Conservation (phyloP, 2,888 invertebrate species). For the Panorpa germanica region DNA sequence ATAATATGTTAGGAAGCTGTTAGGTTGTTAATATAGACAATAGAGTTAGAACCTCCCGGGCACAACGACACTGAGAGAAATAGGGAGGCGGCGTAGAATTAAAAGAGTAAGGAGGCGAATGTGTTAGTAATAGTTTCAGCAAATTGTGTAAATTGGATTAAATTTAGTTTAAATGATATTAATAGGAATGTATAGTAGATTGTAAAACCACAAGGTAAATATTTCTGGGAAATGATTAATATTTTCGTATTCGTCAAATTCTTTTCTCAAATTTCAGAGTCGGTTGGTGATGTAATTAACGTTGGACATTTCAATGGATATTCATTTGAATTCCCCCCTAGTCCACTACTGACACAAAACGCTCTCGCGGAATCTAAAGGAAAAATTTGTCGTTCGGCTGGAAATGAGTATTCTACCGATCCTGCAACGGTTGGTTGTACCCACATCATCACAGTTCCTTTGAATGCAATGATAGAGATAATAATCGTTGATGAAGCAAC, state of each 20-base stretch:
- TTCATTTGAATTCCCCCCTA: slow-evolving; percentile 56
- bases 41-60: too few species aligned
- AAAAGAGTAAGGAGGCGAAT: too few species aligned
- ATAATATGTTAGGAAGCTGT: too few species aligned
- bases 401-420: slow-evolving; percentile 18
- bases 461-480: slow-evolving; percentile 14
- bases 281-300: slow-evolving; percentile 14
- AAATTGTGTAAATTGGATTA: background rate
- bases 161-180: slow-evolving; percentile 2
- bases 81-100: too few species aligned
- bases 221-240: too few species aligned
- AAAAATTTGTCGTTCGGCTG: too few species aligned
- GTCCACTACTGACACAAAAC: slow-evolving; percentile 57
- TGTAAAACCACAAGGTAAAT: too few species aligned
- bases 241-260: background rate
- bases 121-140: too few species aligned
- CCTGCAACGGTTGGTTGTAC: slow-evolving; percentile 14
- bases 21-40: too few species aligned
- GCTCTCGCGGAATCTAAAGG: slow-evolving; percentile 17
- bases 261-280: slow-evolving; percentile 12
- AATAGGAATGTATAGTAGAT: too few species aligned
- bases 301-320: slow-evolving; percentile 45
- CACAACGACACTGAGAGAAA: too few species aligned
- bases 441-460: slow-evolving; percentile 17
- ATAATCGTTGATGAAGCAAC: slow-evolving; percentile 9